These are phyloP conservation scores for Minunthozetes semirufus DNA, from an alignment of 2,888 invertebrate genomes.

Conservation along the genomic window DNA sequence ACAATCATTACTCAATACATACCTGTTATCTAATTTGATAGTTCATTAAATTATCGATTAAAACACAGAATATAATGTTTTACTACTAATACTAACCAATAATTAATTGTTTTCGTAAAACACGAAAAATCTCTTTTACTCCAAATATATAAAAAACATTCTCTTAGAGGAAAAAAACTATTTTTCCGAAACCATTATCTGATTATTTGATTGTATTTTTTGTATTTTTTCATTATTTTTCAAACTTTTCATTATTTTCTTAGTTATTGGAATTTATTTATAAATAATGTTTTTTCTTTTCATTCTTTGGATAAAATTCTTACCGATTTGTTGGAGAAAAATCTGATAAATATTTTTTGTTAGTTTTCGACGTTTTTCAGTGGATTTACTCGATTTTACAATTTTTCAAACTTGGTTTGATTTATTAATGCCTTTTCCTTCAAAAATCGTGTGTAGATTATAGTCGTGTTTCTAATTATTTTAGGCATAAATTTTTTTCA, in stretches of 20 bases:
- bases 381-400: constrained; percentile 15
- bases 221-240: background rate
- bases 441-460: constrained; percentile 18
- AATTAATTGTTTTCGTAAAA: background rate
- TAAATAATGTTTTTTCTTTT: background rate
- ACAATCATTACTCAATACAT: constrained; percentile 12
- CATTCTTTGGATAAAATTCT: background rate
- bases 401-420: constrained; percentile 22
- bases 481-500: constrained; percentile 18
- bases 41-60: constrained; percentile 9
- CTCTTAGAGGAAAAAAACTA: background rate
- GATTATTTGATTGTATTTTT: background rate
- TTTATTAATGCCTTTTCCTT: constrained; percentile 5
- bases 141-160: background rate
- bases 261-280: background rate
- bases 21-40: constrained; percentile 16
- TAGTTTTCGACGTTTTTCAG: background rate
- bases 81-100: background rate
- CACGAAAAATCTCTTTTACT: background rate
- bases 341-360: constrained; percentile 12
- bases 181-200: background rate
- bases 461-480: constrained; percentile 28
- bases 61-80: background rate
- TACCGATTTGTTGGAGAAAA: background rate
- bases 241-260: background rate